Evolutionary conservation across 2,888 invertebrate species (phyloP).

Genomic region (Germaria angustata): DNA sequence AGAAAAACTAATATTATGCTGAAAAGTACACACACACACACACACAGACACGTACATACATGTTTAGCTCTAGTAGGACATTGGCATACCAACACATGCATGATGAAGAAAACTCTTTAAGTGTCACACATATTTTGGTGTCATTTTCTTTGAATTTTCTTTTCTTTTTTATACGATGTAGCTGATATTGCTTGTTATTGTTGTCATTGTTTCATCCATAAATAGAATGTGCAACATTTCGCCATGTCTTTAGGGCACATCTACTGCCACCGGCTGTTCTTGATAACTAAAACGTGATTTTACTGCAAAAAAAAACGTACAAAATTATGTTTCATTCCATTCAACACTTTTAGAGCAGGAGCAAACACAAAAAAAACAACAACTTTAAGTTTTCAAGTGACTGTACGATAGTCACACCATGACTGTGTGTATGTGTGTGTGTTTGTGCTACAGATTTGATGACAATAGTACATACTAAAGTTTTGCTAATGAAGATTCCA

Average conservation of each 20-base stretch:
- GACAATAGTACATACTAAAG: constrained; percentile 44
- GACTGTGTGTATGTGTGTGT: neutral
- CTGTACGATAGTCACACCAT: neutral
- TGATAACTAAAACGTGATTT: constrained; percentile 73
- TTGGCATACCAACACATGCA: constrained; percentile 19
- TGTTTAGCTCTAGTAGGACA: constrained; percentile 7
- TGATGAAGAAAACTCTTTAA: constrained; percentile 29
- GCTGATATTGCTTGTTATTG: constrained; percentile 16
- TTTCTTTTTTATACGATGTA: constrained; percentile 2
- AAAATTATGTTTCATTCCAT: constrained; percentile 44
- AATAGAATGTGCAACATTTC: constrained; percentile 42
- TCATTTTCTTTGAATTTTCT: constrained; percentile 47
- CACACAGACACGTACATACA: neutral
- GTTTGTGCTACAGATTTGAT: neutral
- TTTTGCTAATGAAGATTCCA: constrained; percentile 65
- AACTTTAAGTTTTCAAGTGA: constrained; percentile 6
- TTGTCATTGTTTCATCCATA: constrained; percentile 23
- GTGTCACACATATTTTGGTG: constrained; percentile 60
- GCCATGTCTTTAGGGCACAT: constrained; percentile 48
- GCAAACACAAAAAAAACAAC: neutral
- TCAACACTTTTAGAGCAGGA: constrained; percentile 35
- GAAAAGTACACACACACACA: neutral
- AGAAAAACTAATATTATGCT: constrained; percentile 38
- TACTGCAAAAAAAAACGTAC: constrained; percentile 34
- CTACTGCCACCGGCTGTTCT: constrained; percentile 69